Percentiles rank a stretch among this genome's conserved stretches.
Conservation (phyloP, 2,888 invertebrate species). For the Drosophila meridiana region DNA sequence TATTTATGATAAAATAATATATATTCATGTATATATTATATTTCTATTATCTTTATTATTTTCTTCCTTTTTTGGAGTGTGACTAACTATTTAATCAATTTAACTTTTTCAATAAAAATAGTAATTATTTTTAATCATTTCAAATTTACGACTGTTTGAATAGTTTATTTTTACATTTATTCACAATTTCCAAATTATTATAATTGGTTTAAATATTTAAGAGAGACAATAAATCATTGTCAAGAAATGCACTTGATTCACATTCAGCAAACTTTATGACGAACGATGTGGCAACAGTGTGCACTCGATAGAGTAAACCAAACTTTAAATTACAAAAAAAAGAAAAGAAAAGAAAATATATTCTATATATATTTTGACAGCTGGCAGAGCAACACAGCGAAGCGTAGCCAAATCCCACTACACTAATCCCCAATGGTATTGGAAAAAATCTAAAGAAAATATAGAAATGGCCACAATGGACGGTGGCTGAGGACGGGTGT, state of each 20-base stretch:
- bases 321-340: conserved; percentile 41
- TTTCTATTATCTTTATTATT: too few relatives aligned
- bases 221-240: background rate
- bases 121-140: background rate
- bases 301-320: conserved; percentile 14
- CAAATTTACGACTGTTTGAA: background rate
- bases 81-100: too few relatives aligned
- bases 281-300: background rate
- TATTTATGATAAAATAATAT: too few relatives aligned
- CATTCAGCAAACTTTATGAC: conserved; percentile 55
- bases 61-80: too few relatives aligned
- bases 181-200: background rate
- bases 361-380: conserved; percentile 38
- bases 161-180: background rate
- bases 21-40: too few relatives aligned
- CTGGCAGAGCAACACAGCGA: conserved; percentile 18
- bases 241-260: conserved; percentile 18
- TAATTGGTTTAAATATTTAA: background rate
- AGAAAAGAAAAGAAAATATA: conserved; percentile 12
- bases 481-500: background rate
- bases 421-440: conserved; percentile 41
- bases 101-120: too few relatives aligned
- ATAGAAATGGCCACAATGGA: conserved; percentile 9
- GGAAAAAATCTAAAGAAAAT: conserved; percentile 20
- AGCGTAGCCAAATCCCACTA: conserved; percentile 6